A percentile compares a stretch with the other conserved stretches of the same genome.
Conservation (phyloP, 64 coral and sea anemone genomes). For the Actinia equina region DNA sequence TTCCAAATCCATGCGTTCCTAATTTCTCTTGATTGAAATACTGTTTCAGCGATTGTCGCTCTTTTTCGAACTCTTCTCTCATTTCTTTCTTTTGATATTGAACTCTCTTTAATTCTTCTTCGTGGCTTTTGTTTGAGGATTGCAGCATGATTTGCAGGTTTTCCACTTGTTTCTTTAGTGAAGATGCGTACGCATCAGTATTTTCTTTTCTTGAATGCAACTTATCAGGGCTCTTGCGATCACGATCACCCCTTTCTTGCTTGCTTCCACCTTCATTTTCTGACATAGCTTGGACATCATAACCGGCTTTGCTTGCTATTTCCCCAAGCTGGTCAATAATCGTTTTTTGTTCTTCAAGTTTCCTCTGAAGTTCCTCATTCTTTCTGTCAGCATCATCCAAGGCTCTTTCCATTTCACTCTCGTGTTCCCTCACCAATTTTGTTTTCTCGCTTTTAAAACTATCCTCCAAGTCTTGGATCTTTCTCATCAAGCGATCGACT, state of each 20-base stretch:
- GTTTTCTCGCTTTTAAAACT: constrained; percentile 64
- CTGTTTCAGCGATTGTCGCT: constrained; percentile 53
- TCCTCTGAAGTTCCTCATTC: constrained; percentile 59
- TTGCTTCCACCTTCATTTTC: constrained; percentile 6
- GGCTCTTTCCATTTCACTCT: constrained; percentile 62
- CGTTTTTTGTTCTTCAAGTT: constrained; percentile 49
- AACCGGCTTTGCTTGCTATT: constrained; percentile 1
- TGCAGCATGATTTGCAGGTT: constrained; percentile 49
- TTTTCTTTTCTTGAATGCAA: neutral
- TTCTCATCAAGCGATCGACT: constrained; percentile 60
- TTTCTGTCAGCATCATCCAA: constrained; percentile 54
- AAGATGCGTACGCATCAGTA: neutral
- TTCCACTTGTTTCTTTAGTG: constrained; percentile 69
- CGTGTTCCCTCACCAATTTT: constrained; percentile 36
- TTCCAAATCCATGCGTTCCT: neutral
- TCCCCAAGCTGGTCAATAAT: constrained; percentile 56
- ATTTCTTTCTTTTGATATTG: constrained; percentile 57
- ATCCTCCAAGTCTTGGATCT: constrained; percentile 75
- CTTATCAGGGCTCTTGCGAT: neutral
- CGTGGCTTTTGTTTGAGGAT: constrained; percentile 59
- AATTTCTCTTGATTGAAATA: constrained; percentile 62
- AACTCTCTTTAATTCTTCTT: constrained; percentile 60
- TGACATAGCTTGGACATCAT: constrained; percentile 34
- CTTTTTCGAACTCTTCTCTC: constrained; percentile 67
- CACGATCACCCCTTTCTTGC: neutral